Evolutionary conservation across 2,113 vertebrate genomes (phyloP).

Genomic region (Xenopus borealis): DNA sequence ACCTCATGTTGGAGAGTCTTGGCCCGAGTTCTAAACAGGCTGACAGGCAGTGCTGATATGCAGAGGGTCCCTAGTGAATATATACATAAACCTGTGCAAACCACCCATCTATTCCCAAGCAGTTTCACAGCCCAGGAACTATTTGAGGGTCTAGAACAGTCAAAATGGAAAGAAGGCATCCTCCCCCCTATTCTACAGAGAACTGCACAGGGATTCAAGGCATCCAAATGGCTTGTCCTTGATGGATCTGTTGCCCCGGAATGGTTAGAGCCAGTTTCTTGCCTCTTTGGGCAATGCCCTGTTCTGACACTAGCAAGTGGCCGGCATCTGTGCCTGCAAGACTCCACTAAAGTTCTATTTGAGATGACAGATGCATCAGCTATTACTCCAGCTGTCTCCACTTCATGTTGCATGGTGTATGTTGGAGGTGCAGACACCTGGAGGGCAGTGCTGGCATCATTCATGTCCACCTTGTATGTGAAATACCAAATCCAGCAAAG

Average conservation of each 20-base stretch:
- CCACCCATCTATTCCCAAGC: constrained; percentile 71
- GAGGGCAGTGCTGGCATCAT: constrained; percentile 65
- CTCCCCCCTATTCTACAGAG: constrained; percentile 49
- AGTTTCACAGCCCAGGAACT: constrained; percentile 65
- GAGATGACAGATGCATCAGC: constrained; percentile 66
- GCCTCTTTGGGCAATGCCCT: constrained; percentile 57
- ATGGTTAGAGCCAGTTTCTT: constrained; percentile 74
- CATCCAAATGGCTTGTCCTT: constrained; percentile 72
- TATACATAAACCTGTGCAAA: constrained; percentile 58
- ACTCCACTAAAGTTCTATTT: constrained; percentile 65
- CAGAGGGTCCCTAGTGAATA: background rate
- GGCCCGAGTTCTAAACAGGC: constrained; percentile 62
- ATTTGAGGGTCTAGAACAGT: constrained; percentile 56
- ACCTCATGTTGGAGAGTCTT: constrained; percentile 70
- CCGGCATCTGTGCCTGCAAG: constrained; percentile 58
- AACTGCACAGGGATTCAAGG: background rate
- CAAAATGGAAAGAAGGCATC: constrained; percentile 65
- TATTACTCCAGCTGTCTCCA: constrained; percentile 66
- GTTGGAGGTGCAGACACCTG: constrained; percentile 67
- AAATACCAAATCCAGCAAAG: constrained; percentile 57
- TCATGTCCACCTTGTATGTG: constrained; percentile 58
- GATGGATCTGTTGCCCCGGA: constrained; percentile 66
- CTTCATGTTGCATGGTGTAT: constrained; percentile 67
- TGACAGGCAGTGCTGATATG: constrained; percentile 50
- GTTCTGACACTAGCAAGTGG: constrained; percentile 67